Base-by-base conservation (phyloP, 1,140 invertebrate species). In the Bombus vancouverensis region DNA sequence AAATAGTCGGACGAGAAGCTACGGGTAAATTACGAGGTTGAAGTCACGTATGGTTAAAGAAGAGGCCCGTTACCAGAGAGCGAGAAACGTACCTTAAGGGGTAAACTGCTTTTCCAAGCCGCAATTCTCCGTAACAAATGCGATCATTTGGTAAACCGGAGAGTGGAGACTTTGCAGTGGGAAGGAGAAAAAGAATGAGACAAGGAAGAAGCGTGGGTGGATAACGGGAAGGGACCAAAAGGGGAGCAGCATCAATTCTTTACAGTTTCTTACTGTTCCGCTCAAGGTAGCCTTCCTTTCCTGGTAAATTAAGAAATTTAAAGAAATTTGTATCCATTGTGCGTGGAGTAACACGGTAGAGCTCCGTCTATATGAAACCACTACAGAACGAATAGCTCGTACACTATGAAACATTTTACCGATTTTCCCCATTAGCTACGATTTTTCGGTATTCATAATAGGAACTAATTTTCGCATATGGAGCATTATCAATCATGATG, bases 181-280 rank as follows among this genome's bases (percentile, higher is more conserved):
- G 1, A n/a, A 15, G 13, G 5, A 44, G 53, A 53, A 39, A 80
- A 65, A 73, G 83, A 80, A 65, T 18, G 72, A 25, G 25, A 18
- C 42, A 66, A 39, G 71, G 42, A 65, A 28, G 79, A 82, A 74
- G 22, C 83, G 83, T 81, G 83, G 78, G 83, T 47, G 83, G 77
- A 81, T 85, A 85, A 81, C 83, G 83, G 83, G 44, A 74, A 44
- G n/a, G 34, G 22, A 53, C 77, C 83, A 74, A 81, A 85, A 85
- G 78, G 73, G 83, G 78, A 81, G 39, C 44, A 13, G 57, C 71
- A 32, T 15, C 53, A 39, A 81, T 81, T 81, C 47, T 28, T 57
- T 47, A 25, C 42, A n/a, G 37, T 32, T 32, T 57, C 28, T 39
- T 18, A 28, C 75, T 5, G 3, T 6, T 34, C n/a, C 47, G 34